Evolutionary conservation across 2,888 invertebrate genomes (phyloP).

Genomic region (Cheilosia variabilis): DNA sequence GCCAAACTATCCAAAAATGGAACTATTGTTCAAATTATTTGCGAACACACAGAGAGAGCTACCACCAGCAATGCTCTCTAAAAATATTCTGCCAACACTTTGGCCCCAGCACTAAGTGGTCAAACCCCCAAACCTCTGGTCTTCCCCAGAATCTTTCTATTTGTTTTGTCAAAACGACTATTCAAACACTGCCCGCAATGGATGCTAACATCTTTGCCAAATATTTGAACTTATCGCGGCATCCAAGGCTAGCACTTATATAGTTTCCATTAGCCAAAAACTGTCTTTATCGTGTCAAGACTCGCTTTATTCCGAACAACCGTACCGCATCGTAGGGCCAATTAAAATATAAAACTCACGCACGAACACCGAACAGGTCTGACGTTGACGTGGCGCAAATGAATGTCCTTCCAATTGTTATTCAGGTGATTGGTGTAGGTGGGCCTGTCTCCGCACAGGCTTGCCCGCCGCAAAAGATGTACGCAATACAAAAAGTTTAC

Average conservation of each 20-base stretch:
- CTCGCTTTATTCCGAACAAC: not conserved
- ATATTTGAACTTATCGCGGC: conserved; percentile 8
- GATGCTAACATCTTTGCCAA: conserved; percentile 3
- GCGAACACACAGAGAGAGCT: not conserved
- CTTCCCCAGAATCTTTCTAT: not conserved
- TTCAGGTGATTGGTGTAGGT: not conserved
- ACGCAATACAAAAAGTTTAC: not conserved
- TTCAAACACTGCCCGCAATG: not conserved
- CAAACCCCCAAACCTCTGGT: conserved; percentile 3
- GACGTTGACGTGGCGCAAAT: not conserved
- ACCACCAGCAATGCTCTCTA: not conserved
- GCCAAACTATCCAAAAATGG: not conserved
- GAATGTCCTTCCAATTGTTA: conserved; percentile 6
- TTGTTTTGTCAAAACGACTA: not conserved
- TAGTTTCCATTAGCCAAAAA: not conserved
- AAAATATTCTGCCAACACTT: not conserved
- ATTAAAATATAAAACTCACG: no score
- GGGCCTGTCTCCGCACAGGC: no score
- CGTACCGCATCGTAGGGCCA: not conserved
- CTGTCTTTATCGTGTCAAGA: not conserved
- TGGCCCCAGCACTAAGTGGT: not conserved
- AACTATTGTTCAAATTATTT: not conserved
- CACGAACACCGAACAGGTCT: no score
- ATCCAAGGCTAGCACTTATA: conserved; percentile 2
- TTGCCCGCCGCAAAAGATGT: no score